Evolutionary conservation across 2,113 vertebrate genomes (phyloP).

Genomic region (Progne subis): DNA sequence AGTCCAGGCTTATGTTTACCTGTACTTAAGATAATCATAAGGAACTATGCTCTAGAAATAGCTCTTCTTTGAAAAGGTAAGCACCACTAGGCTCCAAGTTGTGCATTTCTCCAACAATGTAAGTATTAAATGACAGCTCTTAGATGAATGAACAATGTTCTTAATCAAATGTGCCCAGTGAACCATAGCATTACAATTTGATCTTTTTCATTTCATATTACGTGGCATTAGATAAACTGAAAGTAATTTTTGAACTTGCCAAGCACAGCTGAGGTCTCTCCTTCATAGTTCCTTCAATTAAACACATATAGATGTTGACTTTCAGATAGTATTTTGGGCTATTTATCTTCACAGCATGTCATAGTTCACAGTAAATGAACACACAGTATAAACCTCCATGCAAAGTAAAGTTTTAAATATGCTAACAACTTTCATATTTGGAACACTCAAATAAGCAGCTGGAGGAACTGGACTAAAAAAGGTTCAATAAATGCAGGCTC

Average conservation of each 20-base stretch:
- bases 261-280: constrained; percentile 4
- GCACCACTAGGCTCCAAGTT: background rate
- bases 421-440: background rate
- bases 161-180: background rate
- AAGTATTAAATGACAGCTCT: constrained; percentile 15
- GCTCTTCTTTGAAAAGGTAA: background rate
- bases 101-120: background rate
- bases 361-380: background rate
- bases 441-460: background rate
- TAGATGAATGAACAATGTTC: constrained; percentile 11
- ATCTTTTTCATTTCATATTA: constrained; percentile 5
- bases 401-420: constrained; percentile 6
- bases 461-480: background rate
- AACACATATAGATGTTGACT: background rate
- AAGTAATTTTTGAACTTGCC: background rate
- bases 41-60: background rate
- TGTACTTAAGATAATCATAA: background rate
- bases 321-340: background rate
- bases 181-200: constrained; percentile 25
- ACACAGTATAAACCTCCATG: background rate
- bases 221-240: background rate
- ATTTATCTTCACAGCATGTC: background rate
- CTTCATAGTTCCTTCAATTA: constrained; percentile 13
- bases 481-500: background rate
- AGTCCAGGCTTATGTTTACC: background rate